These are phyloP conservation scores for Galeopterus variegatus DNA, from an alignment of 2,113 vertebrate genomes.

Conservation along the genomic window DNA sequence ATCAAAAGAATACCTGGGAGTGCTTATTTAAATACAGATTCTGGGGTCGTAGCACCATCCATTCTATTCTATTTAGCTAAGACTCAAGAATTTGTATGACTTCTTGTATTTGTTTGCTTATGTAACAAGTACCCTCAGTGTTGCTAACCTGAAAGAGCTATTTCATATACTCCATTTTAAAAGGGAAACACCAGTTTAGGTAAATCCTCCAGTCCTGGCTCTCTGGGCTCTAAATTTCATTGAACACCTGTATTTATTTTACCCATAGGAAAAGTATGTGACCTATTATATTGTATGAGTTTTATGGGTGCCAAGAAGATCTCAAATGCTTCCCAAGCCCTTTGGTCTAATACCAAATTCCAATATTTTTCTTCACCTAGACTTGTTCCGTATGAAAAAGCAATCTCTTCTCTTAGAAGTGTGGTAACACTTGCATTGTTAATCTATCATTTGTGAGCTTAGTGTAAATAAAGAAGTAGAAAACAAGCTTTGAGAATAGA, in stretches of 20 bases:
- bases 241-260: conserved; percentile 1
- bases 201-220: neutral
- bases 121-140: neutral
- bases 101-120: neutral
- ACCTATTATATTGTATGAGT: too few relatives aligned
- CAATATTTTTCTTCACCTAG: conserved; percentile 3
- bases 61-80: neutral
- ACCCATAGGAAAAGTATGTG: neutral
- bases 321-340: neutral
- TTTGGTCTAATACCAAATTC: conserved; percentile 19
- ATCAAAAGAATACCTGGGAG: neutral
- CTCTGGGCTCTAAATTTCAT: neutral
- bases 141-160: neutral
- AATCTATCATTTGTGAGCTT: neutral
- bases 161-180: neutral
- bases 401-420: neutral
- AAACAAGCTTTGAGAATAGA: neutral
- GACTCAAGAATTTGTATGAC: neutral
- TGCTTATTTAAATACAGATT: neutral
- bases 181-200: neutral
- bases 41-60: neutral
- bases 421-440: neutral
- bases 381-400: conserved; percentile 17
- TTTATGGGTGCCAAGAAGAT: neutral
- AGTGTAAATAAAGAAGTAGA: conserved; percentile 8